phyloP scores from a whole-genome alignment of 2,113 vertebrate species.

The Pluvianellus socialis region DNA sequence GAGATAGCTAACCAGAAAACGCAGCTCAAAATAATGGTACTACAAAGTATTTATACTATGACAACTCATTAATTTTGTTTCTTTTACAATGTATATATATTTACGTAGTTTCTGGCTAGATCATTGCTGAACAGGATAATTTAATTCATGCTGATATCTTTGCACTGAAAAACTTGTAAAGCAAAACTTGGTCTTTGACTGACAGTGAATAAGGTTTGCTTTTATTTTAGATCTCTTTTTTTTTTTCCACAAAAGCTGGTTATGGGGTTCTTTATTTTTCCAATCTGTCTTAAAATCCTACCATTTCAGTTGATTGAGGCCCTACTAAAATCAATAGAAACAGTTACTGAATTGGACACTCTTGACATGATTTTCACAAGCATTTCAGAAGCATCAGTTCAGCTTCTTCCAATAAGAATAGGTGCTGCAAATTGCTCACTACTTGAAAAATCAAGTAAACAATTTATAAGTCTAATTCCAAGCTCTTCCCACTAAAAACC shows the following conservation, averaged over 20 bases:
- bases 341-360: not conserved
- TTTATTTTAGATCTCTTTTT: not conserved
- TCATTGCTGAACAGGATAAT: not conserved
- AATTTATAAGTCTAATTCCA: not conserved
- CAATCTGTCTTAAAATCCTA: not conserved
- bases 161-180: not conserved
- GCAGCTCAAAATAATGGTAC: not conserved
- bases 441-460: not conserved
- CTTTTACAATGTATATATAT: not conserved
- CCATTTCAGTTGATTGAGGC: not conserved
- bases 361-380: not conserved
- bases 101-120: not conserved
- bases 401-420: not conserved
- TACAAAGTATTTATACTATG: not conserved
- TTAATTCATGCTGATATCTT: not conserved
- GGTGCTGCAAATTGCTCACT: not conserved
- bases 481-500: not conserved
- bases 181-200: not conserved
- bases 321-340: not conserved
- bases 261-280: not conserved
- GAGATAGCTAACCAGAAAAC: not conserved
- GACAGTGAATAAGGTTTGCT: not conserved
- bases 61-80: not conserved
- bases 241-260: not conserved
- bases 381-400: not conserved